A percentile compares a stretch with the other conserved stretches of the same genome.
Evolutionary conservation across 2,797 vertebrate species (phyloP).

Genomic region (Cichlasoma orientale): DNA sequence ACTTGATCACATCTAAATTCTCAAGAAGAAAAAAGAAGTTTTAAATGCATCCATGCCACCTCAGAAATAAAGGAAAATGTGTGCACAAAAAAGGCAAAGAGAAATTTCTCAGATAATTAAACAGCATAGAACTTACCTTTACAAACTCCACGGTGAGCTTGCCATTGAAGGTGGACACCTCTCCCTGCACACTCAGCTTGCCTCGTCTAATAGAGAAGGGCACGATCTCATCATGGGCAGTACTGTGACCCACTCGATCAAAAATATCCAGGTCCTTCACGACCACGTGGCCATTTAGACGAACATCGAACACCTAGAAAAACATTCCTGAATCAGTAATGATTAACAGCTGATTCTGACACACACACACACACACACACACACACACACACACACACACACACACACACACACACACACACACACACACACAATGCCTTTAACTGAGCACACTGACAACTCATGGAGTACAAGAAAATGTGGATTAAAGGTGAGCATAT

Average conservation of each 20-base stretch:
- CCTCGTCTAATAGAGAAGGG: conserved; percentile 93
- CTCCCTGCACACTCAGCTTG: conserved; percentile 93
- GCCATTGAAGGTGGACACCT: conserved; percentile 97
- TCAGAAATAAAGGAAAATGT: too few species aligned
- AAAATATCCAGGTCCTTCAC: conserved; percentile 99
- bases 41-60: too few species aligned
- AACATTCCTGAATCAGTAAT: neutral
- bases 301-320: conserved; percentile 93
- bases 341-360: neutral
- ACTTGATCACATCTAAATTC: too few species aligned
- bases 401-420: neutral
- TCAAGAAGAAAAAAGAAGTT: too few species aligned
- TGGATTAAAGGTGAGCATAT: neutral
- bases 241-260: conserved; percentile 97
- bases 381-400: neutral
- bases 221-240: conserved; percentile 95
- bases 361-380: neutral
- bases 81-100: neutral
- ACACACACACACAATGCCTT: neutral
- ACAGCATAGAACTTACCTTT: conserved; percentile 83
- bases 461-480: neutral
- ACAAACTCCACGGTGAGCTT: conserved; percentile 97
- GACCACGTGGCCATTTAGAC: conserved; percentile 93
- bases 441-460: neutral
- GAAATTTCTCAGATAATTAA: neutral